Percentiles rank a stretch among this genome's conserved stretches.
phyloP scores from a whole-genome alignment of 2,113 vertebrate species.

The Clarias gariepinus region DNA sequence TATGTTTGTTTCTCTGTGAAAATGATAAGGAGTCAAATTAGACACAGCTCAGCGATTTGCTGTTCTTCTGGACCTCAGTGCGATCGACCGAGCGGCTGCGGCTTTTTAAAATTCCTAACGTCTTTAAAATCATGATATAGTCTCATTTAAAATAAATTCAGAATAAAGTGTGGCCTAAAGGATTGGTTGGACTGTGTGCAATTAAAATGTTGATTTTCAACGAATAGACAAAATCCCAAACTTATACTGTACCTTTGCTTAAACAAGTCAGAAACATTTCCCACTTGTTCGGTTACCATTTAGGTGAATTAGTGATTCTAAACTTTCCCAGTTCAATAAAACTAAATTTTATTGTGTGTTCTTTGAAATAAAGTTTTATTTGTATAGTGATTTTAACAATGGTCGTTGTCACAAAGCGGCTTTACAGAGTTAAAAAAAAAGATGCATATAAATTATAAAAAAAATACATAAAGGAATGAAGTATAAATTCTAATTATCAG shows the following conservation, averaged over 20 bases:
- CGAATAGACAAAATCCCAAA: not conserved
- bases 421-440: no score
- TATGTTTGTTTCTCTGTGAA: slow-evolving; percentile 17
- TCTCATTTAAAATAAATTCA: not conserved
- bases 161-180: not conserved
- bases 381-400: no score
- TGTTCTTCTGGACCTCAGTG: not conserved
- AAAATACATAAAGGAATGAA: no score
- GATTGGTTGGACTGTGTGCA: not conserved
- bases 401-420: no score
- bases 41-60: slow-evolving; percentile 4
- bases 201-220: not conserved
- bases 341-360: no score
- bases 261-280: not conserved
- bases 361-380: no score
- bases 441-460: no score
- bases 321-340: not conserved
- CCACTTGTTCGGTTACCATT: not conserved
- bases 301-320: not conserved
- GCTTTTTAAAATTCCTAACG: not conserved
- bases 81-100: not conserved
- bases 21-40: slow-evolving; percentile 26
- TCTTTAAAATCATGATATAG: not conserved
- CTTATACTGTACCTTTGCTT: not conserved
- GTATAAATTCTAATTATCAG: no score